A percentile compares a stretch with the other conserved stretches of the same genome.
Conservation (phyloP, 2,113 vertebrate genomes). For the Pipra filicauda region DNA sequence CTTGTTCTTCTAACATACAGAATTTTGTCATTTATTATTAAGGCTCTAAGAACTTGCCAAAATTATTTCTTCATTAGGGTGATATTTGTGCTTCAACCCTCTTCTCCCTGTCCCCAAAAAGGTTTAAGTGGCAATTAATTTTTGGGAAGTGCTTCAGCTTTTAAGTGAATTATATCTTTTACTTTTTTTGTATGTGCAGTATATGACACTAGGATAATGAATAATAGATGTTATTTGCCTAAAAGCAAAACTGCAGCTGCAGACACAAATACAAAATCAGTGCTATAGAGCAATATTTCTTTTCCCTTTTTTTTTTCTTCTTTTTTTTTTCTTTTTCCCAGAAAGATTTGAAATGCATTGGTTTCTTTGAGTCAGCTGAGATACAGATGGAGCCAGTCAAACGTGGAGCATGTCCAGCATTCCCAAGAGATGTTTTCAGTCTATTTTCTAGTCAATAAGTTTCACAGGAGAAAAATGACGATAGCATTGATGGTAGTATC, state of each 20-base stretch:
- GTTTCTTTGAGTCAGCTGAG: not conserved
- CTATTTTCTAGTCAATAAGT: constrained; percentile 26
- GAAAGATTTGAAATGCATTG: not conserved
- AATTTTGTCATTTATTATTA: not conserved
- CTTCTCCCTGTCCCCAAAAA: not conserved
- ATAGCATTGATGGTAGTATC: not conserved
- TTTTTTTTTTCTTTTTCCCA: rapidly evolving
- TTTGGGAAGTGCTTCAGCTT: not conserved
- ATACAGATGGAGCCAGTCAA: constrained; percentile 4
- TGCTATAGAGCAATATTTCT: not conserved
- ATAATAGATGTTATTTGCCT: not conserved
- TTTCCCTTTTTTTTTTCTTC: not conserved
- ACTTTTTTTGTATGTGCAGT: not conserved
- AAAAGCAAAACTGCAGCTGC: not conserved
- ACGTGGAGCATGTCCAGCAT: not conserved
- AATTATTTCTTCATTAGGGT: not conserved
- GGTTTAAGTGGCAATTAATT: not conserved
- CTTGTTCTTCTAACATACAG: not conserved
- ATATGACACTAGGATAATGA: not conserved
- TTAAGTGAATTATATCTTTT: not conserved
- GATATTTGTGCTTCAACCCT: not conserved
- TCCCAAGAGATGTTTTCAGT: constrained; percentile 8
- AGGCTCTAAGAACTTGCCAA: not conserved
- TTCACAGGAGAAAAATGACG: not conserved
- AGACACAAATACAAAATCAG: not conserved